Evolutionary conservation across 2,113 vertebrate genomes (phyloP).

Genomic region (Anas platyrhynchos): DNA sequence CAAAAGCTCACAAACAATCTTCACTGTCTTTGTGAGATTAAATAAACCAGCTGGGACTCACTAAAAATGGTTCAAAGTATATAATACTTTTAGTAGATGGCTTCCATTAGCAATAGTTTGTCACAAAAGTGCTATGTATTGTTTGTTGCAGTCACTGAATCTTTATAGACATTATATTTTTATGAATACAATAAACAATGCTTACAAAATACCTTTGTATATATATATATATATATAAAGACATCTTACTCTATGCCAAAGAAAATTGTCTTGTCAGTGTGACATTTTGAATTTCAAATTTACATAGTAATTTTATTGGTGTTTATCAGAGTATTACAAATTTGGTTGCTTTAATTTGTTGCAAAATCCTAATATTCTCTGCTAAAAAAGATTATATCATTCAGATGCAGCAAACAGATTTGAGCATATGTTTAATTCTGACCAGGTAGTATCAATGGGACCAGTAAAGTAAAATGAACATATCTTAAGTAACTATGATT

Average conservation of each 20-base stretch:
- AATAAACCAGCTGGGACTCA: conserved; percentile 20
- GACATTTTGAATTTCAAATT: conserved; percentile 1
- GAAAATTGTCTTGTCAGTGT: background rate
- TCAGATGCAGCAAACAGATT: background rate
- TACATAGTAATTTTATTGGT: background rate
- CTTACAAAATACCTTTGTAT: background rate
- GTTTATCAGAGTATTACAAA: background rate
- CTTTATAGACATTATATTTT: conserved; percentile 7
- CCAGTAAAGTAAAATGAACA: background rate
- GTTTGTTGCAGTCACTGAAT: background rate
- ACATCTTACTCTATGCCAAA: background rate
- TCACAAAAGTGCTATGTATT: background rate
- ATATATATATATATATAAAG: no score
- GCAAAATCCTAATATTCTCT: background rate
- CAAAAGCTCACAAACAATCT: conserved; percentile 24
- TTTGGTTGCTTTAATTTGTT: background rate
- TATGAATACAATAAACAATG: background rate
- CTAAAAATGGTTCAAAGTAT: background rate
- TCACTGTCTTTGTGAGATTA: conserved; percentile 30
- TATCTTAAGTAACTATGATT: background rate
- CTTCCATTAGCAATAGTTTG: background rate
- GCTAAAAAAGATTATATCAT: background rate
- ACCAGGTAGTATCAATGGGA: background rate
- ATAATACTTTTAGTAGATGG: background rate
- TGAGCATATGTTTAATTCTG: background rate